Evolutionary conservation across 2,113 vertebrate genomes (phyloP), one percentile per base, ranked within the genome.

Genomic region (Hemibagrus wyckioides): DNA sequence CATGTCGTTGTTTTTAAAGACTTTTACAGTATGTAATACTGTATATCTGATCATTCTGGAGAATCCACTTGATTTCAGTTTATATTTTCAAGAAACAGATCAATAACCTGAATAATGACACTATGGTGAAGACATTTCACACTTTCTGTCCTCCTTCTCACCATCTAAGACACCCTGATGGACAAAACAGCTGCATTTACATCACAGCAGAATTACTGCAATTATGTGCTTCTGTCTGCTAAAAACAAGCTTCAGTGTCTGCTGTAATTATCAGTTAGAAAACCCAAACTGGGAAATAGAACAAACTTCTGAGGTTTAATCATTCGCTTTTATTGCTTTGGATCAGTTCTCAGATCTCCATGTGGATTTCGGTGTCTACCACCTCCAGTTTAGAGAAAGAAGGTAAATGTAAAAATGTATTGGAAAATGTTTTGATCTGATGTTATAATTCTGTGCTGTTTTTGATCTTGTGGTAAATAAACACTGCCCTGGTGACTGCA

Each of bases 231-330:
- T 75, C 52, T 56, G 21, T 73, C 36, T 48, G 63, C 25, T 15
- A 36, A 86, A 81, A 86, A 73, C 48, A n/a, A 17, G 30, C 61
- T 86, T 25, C 41, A 87, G 79, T 65, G 84, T 76, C 56, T 30
- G 63, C 65, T 73, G 85, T 73, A 87, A 87, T 61, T 48, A 87
- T 59, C 39, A 61, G 52, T 65, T 73, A 39, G 50, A 54, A 86
- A 56, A 33, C 63, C 52, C 63, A 56, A 13, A 67, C 61, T 50
- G 77, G 61, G 63, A 57, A 86, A 36, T 80, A 7, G 30, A 85
- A 44, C 21, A 85, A 59, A 67, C 61, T 30, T 56, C 23, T 57
- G 85, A 71, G 8, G 63, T 67, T 54, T 81, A 86, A 81, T 80
- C 44, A 81, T 79, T 65, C 61, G 39, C 17, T 85, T 41, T 56